These are phyloP conservation scores for Shinisaurus crocodilurus DNA, from an alignment of 2,113 vertebrate species.

Conservation along the genomic window DNA sequence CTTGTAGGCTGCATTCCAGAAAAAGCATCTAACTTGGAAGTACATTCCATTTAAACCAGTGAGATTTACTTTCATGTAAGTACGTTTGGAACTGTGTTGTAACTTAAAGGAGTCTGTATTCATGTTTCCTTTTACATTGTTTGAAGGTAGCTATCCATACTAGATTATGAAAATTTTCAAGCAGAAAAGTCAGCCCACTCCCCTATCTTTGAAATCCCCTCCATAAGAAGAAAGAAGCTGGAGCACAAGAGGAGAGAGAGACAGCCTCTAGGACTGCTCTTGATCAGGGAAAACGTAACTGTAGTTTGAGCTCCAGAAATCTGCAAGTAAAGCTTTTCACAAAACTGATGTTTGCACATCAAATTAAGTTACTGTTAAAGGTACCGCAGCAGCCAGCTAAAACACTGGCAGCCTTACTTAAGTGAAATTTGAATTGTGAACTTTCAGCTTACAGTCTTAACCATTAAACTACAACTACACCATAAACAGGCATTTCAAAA, in stretches of 20 bases:
- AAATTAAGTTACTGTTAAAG: not conserved
- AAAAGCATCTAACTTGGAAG: not conserved
- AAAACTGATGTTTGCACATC: not conserved
- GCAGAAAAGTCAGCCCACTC: not conserved
- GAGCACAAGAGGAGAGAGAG: not conserved
- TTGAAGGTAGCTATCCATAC: not conserved
- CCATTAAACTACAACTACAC: not conserved
- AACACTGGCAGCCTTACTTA: not conserved
- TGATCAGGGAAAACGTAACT: not conserved
- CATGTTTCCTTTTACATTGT: not conserved
- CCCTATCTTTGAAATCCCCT: not conserved
- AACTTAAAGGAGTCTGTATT: not conserved
- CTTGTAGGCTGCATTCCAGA: not conserved
- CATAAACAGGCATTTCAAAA: not conserved
- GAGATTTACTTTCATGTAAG: not conserved
- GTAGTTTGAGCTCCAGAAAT: not conserved
- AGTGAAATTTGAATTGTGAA: not conserved
- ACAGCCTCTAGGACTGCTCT: too few relatives aligned
- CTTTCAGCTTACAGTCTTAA: not conserved
- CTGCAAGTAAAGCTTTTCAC: not conserved
- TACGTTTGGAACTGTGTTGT: not conserved
- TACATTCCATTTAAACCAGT: not conserved
- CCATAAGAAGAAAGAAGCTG: not conserved
- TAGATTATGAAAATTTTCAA: not conserved
- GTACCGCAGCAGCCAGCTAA: not conserved